Conservation (phyloP, 2,888 invertebrate genomes). For the Chalcis sispes region DNA sequence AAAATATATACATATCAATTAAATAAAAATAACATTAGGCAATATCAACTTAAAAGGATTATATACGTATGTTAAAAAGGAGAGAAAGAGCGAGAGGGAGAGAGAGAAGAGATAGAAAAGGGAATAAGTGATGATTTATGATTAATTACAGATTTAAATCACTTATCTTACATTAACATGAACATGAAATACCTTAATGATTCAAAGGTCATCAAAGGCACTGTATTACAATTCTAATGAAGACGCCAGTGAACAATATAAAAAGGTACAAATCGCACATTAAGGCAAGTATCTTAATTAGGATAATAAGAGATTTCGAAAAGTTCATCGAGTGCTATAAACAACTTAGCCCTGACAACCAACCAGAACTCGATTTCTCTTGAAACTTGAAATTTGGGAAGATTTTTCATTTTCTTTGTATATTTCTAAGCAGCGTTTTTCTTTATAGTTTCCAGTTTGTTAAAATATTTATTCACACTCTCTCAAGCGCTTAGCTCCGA, state of each 20-base stretch:
- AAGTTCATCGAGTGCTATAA: slow-evolving; percentile 45
- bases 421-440: slow-evolving; percentile 72
- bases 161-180: slow-evolving; percentile 52
- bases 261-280: slow-evolving; percentile 56
- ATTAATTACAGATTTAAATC: slow-evolving; percentile 59
- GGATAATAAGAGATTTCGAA: slow-evolving; percentile 52
- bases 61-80: slow-evolving; percentile 42
- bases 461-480: slow-evolving; percentile 74
- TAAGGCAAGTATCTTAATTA: slow-evolving; percentile 57
- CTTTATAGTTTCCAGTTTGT: slow-evolving; percentile 69
- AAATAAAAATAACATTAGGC: slow-evolving; percentile 49
- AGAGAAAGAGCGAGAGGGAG: slow-evolving; percentile 22
- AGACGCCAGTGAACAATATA: slow-evolving; percentile 57
- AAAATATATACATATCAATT: slow-evolving; percentile 54
- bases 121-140: slow-evolving; percentile 45
- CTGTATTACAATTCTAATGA: slow-evolving; percentile 55
- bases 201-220: slow-evolving; percentile 58
- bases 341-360: slow-evolving; percentile 34
- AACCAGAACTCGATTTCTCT: slow-evolving; percentile 52
- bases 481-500: slow-evolving; percentile 70
- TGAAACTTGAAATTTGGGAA: slow-evolving; percentile 65
- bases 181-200: slow-evolving; percentile 39
- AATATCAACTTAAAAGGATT: slow-evolving; percentile 45
- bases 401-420: slow-evolving; percentile 70
- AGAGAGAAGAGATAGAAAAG: slow-evolving; percentile 11